Conservation (phyloP, 2,888 invertebrate genomes). For the Sepiola atlantica region DNA sequence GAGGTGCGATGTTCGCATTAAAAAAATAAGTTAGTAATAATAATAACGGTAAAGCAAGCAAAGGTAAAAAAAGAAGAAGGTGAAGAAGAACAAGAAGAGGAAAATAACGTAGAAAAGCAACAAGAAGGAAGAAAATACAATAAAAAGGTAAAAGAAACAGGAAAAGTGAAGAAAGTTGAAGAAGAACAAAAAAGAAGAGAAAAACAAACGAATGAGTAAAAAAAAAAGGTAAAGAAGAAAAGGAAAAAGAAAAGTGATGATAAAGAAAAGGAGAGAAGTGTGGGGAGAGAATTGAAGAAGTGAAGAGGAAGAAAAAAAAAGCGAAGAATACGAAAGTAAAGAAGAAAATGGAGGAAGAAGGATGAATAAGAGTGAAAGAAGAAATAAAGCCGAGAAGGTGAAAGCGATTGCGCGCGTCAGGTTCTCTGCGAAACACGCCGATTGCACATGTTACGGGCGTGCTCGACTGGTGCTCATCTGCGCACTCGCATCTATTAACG, state of each 20-base stretch:
- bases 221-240: slow-evolving; percentile 25
- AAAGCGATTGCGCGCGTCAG: not conserved
- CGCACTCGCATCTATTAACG: not conserved
- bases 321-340: not conserved
- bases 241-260: not conserved
- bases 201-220: not conserved
- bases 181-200: not conserved
- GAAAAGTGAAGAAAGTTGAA: not conserved
- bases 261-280: not conserved
- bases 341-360: not conserved
- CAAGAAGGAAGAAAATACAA: not conserved
- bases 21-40: too few species aligned
- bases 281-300: not conserved
- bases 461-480: not conserved
- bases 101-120: not conserved
- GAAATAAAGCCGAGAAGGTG: not conserved
- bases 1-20: too few species aligned
- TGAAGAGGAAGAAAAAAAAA: not conserved
- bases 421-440: not conserved
- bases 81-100: not conserved
- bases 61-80: not conserved
- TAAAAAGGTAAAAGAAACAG: not conserved
- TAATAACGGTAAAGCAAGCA: not conserved
- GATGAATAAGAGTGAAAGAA: too few species aligned
- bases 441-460: not conserved